Evolutionary conservation across 2,797 vertebrate species (phyloP).

Genomic region (Acrossocheilus fasciatus): DNA sequence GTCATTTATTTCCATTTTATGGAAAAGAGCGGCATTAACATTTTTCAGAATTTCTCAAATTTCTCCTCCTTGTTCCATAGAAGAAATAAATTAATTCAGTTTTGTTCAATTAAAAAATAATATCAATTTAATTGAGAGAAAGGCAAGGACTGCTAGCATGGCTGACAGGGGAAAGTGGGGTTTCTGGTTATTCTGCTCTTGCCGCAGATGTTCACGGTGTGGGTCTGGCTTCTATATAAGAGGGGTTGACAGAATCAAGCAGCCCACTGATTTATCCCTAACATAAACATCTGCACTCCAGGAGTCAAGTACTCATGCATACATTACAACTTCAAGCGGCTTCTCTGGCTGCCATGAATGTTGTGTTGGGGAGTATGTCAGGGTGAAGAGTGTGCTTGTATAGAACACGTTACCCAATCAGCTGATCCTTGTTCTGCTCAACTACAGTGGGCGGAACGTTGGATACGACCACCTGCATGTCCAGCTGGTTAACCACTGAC

Average conservation of each 20-base stretch:
- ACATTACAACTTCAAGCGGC: conserved; percentile 38
- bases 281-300: conserved; percentile 36
- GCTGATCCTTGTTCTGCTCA: conserved; percentile 93
- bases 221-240: conserved; percentile 1
- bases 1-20: not conserved
- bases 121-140: not conserved
- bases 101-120: not conserved
- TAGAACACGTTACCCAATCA: conserved; percentile 85
- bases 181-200: conserved; percentile 11
- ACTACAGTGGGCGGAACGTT: conserved; percentile 95
- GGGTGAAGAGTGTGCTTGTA: conserved; percentile 5
- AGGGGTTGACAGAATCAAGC: conserved; percentile 48
- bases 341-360: not conserved
- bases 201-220: conserved; percentile 39
- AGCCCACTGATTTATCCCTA: conserved; percentile 34
- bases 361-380: conserved; percentile 1
- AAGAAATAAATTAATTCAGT: not conserved
- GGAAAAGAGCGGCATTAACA: not conserved
- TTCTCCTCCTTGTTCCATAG: not conserved
- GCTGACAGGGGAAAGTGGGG: not conserved
- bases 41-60: not conserved
- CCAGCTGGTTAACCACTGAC: conserved; percentile 97
- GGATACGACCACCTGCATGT: conserved; percentile 98
- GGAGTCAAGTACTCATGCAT: conserved; percentile 40
- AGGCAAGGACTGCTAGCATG: not conserved